Conservation (phyloP, 2,888 invertebrate genomes). For the Polymixis lichenea region DNA sequence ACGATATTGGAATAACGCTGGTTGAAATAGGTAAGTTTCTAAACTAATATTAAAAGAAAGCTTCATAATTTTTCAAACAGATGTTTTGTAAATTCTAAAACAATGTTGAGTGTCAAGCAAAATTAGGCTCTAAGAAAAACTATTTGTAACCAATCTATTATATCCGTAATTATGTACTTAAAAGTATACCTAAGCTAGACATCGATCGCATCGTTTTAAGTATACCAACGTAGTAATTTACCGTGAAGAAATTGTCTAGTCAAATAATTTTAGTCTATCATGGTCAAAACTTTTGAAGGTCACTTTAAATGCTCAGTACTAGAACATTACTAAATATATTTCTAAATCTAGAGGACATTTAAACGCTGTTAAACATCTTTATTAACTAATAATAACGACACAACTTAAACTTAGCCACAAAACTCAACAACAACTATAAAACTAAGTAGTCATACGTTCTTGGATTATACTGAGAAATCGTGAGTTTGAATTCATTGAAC, state of each 20-base stretch:
- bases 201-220: not conserved
- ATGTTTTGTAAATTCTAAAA: not conserved
- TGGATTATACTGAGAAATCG: constrained; percentile 35
- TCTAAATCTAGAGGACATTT: constrained; percentile 38
- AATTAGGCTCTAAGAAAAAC: not conserved
- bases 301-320: constrained; percentile 25
- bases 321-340: constrained; percentile 18
- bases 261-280: constrained; percentile 10
- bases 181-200: not conserved
- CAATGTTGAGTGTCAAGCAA: not conserved
- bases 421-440: constrained; percentile 53
- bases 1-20: not conserved
- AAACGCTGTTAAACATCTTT: constrained; percentile 42
- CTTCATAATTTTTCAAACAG: not conserved
- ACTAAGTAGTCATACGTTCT: constrained; percentile 33
- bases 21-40: not conserved
- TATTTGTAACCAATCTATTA: not conserved
- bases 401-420: constrained; percentile 43
- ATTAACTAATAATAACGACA: constrained; percentile 41
- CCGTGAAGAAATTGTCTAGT: constrained; percentile 12
- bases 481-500: constrained; percentile 52
- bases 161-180: not conserved
- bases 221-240: constrained; percentile 17
- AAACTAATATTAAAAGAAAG: not conserved
- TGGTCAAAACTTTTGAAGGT: constrained; percentile 26